Evolutionary conservation across 2,888 invertebrate genomes (phyloP).

Genomic region (Drosophila lacicola): DNA sequence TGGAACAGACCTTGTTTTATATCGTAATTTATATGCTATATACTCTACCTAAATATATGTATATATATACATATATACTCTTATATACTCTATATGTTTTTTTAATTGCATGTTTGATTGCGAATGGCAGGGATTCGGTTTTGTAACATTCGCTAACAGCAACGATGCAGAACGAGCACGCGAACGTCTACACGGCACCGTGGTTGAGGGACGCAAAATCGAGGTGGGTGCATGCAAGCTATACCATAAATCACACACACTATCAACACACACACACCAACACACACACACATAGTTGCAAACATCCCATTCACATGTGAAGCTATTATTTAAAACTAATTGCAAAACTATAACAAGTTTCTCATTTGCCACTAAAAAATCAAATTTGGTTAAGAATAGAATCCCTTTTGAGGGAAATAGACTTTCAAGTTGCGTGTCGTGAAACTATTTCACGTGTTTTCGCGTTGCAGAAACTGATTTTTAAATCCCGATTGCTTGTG

Average conservation of each 20-base stretch:
- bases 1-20: conserved; percentile 17
- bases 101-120: conserved; percentile 82
- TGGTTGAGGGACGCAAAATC: conserved; percentile 99
- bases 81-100: conserved; percentile 78
- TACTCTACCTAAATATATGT: conserved; percentile 40
- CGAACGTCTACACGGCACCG: conserved; percentile 99
- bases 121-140: conserved; percentile 98
- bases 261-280: conserved; percentile 41
- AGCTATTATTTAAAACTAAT: conserved; percentile 61
- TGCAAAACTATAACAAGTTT: conserved; percentile 58
- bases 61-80: conserved; percentile 54
- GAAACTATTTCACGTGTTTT: conserved; percentile 28
- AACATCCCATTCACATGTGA: conserved; percentile 40
- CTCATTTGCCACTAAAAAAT: conserved; percentile 33
- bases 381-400: conserved; percentile 10
- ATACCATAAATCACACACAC: conserved; percentile 78
- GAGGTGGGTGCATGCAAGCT: conserved; percentile 98
- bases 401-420: conserved; percentile 33
- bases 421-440: conserved; percentile 62
- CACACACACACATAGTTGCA: conserved; percentile 24
- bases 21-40: conserved; percentile 33
- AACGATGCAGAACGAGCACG: conserved; percentile 99
- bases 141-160: conserved; percentile 99
- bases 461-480: neutral
- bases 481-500: conserved; percentile 9